A percentile compares a stretch with the other conserved stretches of the same genome.
Evolutionary conservation across 2,113 vertebrate genomes (phyloP).

Genomic region (Aegotheles bennettii): DNA sequence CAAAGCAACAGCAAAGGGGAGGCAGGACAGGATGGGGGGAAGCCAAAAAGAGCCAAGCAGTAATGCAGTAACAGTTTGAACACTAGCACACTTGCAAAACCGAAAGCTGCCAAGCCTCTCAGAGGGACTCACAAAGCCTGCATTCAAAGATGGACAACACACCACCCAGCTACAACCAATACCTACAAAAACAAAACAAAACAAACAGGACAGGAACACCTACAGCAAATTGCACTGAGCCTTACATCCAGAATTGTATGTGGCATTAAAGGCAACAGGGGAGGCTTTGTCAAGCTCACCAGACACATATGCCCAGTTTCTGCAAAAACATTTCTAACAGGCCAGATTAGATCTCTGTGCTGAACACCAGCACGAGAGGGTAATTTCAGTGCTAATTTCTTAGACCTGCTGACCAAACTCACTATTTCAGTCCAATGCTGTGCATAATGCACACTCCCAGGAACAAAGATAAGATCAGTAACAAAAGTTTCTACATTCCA

Average conservation of each 20-base stretch:
- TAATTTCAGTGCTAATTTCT: not conserved
- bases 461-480: not conserved
- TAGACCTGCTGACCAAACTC: not conserved
- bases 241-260: fast-evolving
- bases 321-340: not conserved
- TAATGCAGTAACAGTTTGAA: not conserved
- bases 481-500: not conserved
- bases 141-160: not conserved
- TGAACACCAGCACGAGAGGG: not conserved
- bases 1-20: not conserved
- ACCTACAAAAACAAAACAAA: not conserved
- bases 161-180: not conserved
- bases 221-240: not conserved
- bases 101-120: not conserved
- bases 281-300: not conserved
- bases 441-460: fast-evolving
- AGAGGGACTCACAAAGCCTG: not conserved
- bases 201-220: not conserved
- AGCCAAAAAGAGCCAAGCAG: not conserved
- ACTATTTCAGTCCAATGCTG: not conserved
- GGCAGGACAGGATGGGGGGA: no score
- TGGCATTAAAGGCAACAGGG: not conserved
- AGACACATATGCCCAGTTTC: not conserved
- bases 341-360: not conserved
- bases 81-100: not conserved